phyloP scores from a whole-genome alignment of 2,113 vertebrate genomes.

The Thunnus thynnus region DNA sequence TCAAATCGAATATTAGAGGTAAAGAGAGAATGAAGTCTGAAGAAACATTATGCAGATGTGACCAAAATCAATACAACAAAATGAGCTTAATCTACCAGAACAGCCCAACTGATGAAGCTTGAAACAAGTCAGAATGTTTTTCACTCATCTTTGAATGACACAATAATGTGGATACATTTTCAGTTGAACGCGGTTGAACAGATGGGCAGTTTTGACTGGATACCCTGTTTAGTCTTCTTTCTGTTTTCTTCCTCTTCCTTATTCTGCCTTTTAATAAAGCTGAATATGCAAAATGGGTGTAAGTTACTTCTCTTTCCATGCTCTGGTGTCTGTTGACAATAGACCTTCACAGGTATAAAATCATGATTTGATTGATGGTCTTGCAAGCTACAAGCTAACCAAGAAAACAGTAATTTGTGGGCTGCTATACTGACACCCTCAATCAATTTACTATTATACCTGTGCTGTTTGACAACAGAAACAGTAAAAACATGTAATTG shows the following conservation, averaged over 20 bases:
- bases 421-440: neutral
- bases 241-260: neutral
- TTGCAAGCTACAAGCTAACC: neutral
- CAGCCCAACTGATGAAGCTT: no score
- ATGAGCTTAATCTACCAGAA: no score
- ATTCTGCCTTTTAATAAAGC: neutral
- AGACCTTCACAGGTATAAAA: neutral
- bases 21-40: neutral
- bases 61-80: no score
- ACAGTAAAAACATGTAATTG: neutral
- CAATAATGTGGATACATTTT: neutral
- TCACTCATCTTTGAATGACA: neutral
- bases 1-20: neutral
- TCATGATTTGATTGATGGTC: neutral
- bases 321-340: neutral
- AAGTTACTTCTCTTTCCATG: neutral
- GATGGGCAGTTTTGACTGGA: neutral
- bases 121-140: neutral
- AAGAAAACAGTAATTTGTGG: neutral
- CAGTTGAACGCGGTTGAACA: neutral
- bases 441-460: conserved; percentile 9
- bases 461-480: neutral
- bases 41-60: neutral
- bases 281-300: neutral
- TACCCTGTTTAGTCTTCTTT: no score